phyloP scores from a whole-genome alignment of 2,113 vertebrate genomes.

The Vanacampus margaritifer region DNA sequence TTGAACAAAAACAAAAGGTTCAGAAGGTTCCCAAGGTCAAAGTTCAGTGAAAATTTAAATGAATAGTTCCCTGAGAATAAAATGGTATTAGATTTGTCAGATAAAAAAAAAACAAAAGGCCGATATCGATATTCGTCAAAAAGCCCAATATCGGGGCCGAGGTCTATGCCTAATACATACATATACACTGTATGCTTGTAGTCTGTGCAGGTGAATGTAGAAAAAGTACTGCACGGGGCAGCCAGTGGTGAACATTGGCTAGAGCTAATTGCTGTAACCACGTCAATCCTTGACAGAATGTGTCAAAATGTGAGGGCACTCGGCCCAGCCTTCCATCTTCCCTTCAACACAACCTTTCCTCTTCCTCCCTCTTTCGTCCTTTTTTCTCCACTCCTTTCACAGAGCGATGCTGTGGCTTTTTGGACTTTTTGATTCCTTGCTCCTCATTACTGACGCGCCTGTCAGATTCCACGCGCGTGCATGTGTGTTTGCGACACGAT shows the following conservation, averaged over 20 bases:
- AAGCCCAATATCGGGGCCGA: too few relatives aligned
- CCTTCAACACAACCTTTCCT: constrained; percentile 20
- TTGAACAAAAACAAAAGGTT: too few relatives aligned
- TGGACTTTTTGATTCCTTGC: constrained; percentile 64
- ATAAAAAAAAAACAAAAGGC: too few relatives aligned
- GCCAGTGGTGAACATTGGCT: constrained; percentile 41
- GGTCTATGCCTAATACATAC: too few relatives aligned
- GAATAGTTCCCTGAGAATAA: too few relatives aligned
- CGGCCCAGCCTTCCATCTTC: constrained; percentile 52
- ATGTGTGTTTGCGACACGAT: constrained; percentile 41
- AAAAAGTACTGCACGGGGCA: constrained; percentile 26
- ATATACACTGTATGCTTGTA: not conserved
- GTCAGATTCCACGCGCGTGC: constrained; percentile 35
- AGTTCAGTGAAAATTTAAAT: too few relatives aligned
- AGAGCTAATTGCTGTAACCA: constrained; percentile 65
- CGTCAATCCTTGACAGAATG: constrained; percentile 59
- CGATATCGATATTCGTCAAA: too few relatives aligned
- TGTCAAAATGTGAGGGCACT: constrained; percentile 67
- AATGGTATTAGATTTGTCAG: too few relatives aligned
- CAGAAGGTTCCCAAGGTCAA: too few relatives aligned
- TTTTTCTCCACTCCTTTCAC: constrained; percentile 38
- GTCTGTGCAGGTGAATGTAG: constrained; percentile 21
- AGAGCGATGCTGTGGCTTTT: constrained; percentile 55
- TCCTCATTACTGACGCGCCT: constrained; percentile 68
- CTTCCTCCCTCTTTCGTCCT: constrained; percentile 31